Base-by-base conservation (phyloP, 2,888 invertebrate species). In the Leptopilina syphax region DNA sequence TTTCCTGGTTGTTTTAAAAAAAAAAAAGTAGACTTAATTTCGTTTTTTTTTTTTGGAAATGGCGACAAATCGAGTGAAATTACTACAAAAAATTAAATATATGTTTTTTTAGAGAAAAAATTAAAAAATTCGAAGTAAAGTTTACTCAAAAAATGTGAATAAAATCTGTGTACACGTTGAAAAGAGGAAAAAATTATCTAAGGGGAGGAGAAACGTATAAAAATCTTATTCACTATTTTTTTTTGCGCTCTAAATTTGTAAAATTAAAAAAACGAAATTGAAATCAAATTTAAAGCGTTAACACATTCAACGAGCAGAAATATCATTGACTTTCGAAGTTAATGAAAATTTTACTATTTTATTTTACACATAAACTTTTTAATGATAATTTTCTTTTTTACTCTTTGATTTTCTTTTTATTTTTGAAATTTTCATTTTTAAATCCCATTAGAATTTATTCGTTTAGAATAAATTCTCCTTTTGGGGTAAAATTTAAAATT, bases 101-200 rank as follows among this genome's bases (percentile, higher is more conserved):
- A 34, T 3, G 3, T 34, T 34, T 34, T 34, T 34, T 34, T 3
- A 34, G 3, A 50, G 6, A 41, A 12, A 77, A 63, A 77, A 65
- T 13, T 41, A 65, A 77, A 65, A 13, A 44, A 12, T 44, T 47
- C 18, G 18, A 18, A 67, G 24, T 24, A 63, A 63, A 24, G 12
- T 68, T 68, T 73, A 13, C 34, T n/a, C 50, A 63, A 7, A 54
- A 18, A 73, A 57, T 27, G 57, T 13, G 73, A 73, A 57, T 73
- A 73, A 73, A 73, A 73, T 34, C 73, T 73, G 57, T 34, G 34
- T 41, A 73, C 50, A 50, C 57, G 73, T 73, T 73, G 34, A 54
- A 27, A 73, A n/a, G 57, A n/a, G 73, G 57, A 73, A 27, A 57
- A 67, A 73, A 73, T 73, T 57, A 73, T 73, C 73, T 73, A 73